Evolutionary conservation across 2,113 vertebrate species (phyloP).

Genomic region (Calyptomena viridis): DNA sequence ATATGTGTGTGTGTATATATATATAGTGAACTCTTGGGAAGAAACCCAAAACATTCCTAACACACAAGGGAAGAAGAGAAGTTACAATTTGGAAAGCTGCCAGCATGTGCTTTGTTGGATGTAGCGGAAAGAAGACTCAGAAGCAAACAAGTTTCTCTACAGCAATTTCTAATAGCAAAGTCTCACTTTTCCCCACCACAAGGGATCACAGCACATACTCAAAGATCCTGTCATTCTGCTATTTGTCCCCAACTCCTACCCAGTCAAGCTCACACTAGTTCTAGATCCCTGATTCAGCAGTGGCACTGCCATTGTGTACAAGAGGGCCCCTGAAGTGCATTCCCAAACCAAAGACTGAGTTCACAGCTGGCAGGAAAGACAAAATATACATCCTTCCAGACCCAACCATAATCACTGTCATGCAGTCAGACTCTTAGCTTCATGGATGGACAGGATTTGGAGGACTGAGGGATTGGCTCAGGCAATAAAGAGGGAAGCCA

Average conservation of each 20-base stretch:
- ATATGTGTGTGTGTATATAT: background rate
- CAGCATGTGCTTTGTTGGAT: fast-evolving
- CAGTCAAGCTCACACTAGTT: background rate
- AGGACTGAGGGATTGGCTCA: background rate
- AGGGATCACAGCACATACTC: background rate
- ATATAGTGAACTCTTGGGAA: background rate
- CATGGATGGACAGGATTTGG: background rate
- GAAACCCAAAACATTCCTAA: background rate
- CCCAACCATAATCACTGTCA: background rate
- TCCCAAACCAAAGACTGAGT: background rate
- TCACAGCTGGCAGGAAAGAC: background rate
- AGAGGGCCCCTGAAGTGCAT: fast-evolving
- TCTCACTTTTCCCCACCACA: background rate
- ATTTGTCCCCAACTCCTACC: background rate
- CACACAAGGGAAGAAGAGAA: background rate
- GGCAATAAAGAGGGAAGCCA: background rate
- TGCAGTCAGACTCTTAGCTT: background rate
- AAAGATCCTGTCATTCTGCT: background rate
- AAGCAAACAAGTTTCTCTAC: background rate
- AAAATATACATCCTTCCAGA: background rate
- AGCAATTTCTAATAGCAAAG: background rate
- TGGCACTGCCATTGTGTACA: background rate
- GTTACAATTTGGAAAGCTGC: background rate
- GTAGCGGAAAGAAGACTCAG: background rate
- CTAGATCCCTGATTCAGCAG: background rate